phyloP scores from a whole-genome alignment of 2,888 invertebrate species.

The Theretra japonica region DNA sequence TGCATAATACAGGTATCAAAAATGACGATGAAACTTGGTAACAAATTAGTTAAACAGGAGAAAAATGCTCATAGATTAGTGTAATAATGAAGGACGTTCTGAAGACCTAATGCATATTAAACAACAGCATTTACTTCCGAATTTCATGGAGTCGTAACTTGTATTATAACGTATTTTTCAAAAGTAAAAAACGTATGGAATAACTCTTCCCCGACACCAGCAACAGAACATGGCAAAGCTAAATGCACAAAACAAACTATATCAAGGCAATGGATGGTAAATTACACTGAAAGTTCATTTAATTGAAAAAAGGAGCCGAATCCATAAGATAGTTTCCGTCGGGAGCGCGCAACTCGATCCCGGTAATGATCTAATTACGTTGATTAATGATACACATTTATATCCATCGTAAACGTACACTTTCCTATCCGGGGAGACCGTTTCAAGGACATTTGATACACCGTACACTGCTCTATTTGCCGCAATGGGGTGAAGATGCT shows the following conservation, averaged over 20 bases:
- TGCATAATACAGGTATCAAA: too few relatives aligned
- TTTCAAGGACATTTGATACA: constrained; percentile 41
- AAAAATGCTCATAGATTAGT: too few relatives aligned
- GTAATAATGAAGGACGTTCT: too few relatives aligned
- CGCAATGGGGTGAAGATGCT: neutral
- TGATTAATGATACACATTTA: constrained; percentile 82
- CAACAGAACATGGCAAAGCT: neutral
- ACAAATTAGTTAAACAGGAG: too few relatives aligned
- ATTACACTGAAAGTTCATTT: constrained; percentile 25
- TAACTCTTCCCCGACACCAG: neutral
- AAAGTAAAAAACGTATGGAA: neutral
- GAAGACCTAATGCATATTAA: too few relatives aligned
- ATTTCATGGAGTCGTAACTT: too few relatives aligned
- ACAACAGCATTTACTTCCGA: too few relatives aligned
- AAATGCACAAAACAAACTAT: neutral
- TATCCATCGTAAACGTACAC: constrained; percentile 74
- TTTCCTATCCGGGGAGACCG: constrained; percentile 50
- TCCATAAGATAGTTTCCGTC: constrained; percentile 55
- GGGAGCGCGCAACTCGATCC: constrained; percentile 68
- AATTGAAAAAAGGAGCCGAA: constrained; percentile 30
- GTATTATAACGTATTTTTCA: neutral
- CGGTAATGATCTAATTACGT: constrained; percentile 81
- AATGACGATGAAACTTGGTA: too few relatives aligned
- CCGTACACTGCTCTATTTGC: neutral
- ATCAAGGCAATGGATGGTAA: constrained; percentile 21